A percentile compares a stretch with the other conserved stretches of the same genome.
Evolutionary conservation across 1,140 invertebrate species (phyloP).

Genomic region (Aphidius ervi): DNA sequence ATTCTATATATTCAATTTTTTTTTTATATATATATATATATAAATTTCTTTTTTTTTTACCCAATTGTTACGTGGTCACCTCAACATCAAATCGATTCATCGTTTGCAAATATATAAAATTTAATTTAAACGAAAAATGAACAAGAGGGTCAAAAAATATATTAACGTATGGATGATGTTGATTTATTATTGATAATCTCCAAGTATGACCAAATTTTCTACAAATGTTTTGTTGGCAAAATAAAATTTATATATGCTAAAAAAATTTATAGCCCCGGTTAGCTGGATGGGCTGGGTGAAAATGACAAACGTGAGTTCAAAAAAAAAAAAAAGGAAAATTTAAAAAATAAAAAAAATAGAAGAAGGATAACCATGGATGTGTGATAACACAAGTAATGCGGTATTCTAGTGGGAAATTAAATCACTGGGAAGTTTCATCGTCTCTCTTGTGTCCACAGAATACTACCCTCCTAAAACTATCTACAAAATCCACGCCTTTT

Average conservation of each 20-base stretch:
- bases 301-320: background rate
- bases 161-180: too few relatives aligned
- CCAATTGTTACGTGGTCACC: background rate
- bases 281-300: too few relatives aligned
- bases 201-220: too few relatives aligned
- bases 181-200: too few relatives aligned
- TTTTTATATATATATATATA: background rate
- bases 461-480: background rate
- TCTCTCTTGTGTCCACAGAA: background rate
- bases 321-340: slow-evolving; percentile 8
- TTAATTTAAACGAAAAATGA: background rate
- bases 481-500: background rate
- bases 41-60: background rate
- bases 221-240: too few relatives aligned
- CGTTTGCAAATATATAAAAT: too few relatives aligned
- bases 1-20: background rate
- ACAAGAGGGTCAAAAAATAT: too few relatives aligned
- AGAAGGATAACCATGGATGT: slow-evolving; percentile 13
- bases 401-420: slow-evolving; percentile 24
- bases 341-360: slow-evolving; percentile 1
- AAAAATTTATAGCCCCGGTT: too few relatives aligned
- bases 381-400: slow-evolving; percentile 24
- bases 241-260: too few relatives aligned
- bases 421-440: slow-evolving; percentile 17
- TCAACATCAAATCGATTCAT: slow-evolving; percentile 11